phyloP scores from a whole-genome alignment of 2,797 vertebrate genomes.

The Notamacropus eugenii region DNA sequence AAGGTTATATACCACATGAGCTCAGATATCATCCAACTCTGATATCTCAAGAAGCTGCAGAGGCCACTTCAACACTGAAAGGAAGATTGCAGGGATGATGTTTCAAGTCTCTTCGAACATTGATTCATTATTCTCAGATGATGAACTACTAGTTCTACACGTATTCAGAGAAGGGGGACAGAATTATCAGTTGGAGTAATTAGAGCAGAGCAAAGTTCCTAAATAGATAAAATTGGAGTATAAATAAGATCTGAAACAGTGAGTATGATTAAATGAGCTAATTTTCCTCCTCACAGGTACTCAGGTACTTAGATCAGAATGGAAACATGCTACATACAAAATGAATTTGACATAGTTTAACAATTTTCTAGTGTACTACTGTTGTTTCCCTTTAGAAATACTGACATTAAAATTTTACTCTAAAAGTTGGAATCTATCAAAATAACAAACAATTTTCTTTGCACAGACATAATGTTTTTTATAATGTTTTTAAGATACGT shows the following conservation, averaged over 20 bases:
- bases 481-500: not conserved
- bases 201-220: not conserved
- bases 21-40: not conserved
- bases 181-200: not conserved
- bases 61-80: not conserved
- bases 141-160: not conserved
- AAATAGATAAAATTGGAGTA: not conserved
- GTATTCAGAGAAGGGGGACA: not conserved
- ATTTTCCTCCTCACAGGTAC: not conserved
- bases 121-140: not conserved
- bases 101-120: not conserved
- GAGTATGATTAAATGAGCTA: not conserved
- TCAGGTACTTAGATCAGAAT: not conserved
- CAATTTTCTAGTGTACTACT: not conserved
- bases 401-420: not conserved
- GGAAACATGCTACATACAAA: not conserved
- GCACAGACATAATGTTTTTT: not conserved
- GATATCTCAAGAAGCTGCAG: not conserved
- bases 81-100: not conserved
- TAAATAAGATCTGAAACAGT: not conserved
- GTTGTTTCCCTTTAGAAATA: not conserved
- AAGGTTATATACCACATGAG: not conserved
- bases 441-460: not conserved
- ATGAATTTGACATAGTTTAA: not conserved
- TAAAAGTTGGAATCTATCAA: not conserved